A percentile compares a stretch with the other conserved stretches of the same genome.
These are phyloP conservation scores for Stenolophus ochropezus DNA, from an alignment of 2,888 invertebrate species.

Conservation along the genomic window DNA sequence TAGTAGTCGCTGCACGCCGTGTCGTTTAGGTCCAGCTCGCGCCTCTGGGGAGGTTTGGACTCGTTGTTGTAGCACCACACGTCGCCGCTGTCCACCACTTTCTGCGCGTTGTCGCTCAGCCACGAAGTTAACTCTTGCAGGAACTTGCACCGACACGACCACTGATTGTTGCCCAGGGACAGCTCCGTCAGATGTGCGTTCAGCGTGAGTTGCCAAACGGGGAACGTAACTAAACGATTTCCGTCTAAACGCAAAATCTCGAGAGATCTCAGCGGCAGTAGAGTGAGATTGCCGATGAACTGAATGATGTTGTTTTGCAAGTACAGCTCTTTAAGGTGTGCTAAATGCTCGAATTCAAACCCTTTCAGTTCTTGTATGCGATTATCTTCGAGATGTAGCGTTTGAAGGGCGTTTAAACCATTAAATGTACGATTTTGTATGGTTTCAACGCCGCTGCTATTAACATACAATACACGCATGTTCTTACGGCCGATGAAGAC, in stretches of 20 bases:
- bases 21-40: slow-evolving; percentile 88
- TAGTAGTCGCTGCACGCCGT: slow-evolving; percentile 92
- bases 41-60: slow-evolving; percentile 83
- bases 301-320: slow-evolving; percentile 89
- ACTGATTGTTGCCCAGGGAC: slow-evolving; percentile 88
- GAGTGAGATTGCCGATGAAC: slow-evolving; percentile 87
- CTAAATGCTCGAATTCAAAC: slow-evolving; percentile 88
- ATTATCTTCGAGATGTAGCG: slow-evolving; percentile 90
- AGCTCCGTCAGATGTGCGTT: slow-evolving; percentile 84
- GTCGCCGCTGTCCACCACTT: slow-evolving; percentile 85
- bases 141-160: slow-evolving; percentile 94
- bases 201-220: slow-evolving; percentile 84
- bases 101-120: slow-evolving; percentile 87
- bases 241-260: slow-evolving; percentile 89
- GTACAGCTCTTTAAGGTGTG: slow-evolving; percentile 86
- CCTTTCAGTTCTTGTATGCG: slow-evolving; percentile 86
- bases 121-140: slow-evolving; percentile 89
- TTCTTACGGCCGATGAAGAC: slow-evolving; percentile 94
- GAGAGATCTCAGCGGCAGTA: slow-evolving; percentile 84
- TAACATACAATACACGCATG: slow-evolving; percentile 89
- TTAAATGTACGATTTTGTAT: slow-evolving; percentile 94
- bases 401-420: slow-evolving; percentile 86
- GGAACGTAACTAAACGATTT: slow-evolving; percentile 86
- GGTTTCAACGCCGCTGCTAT: slow-evolving; percentile 87
- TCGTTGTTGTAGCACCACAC: slow-evolving; percentile 89